phyloP scores from a whole-genome alignment of 2,113 vertebrate genomes.

The Megalops atlanticus region DNA sequence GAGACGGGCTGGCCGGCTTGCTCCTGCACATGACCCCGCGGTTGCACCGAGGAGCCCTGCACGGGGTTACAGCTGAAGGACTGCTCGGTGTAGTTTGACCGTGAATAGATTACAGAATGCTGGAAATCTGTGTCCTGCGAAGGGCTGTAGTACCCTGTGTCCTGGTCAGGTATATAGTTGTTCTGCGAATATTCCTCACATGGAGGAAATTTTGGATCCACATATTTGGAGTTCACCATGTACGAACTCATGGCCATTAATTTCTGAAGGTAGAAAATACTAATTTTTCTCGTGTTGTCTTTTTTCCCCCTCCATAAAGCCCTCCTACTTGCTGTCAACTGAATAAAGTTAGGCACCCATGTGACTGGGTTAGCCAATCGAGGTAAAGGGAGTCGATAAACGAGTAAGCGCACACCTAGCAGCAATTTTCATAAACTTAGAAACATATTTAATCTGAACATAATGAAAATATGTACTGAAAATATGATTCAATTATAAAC shows the following conservation, averaged over 20 bases:
- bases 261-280: constrained; percentile 99
- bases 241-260: constrained; percentile 99
- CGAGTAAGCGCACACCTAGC: constrained; percentile 89
- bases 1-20: constrained; percentile 73
- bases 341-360: constrained; percentile 99
- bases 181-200: constrained; percentile 98
- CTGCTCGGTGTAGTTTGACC: constrained; percentile 93
- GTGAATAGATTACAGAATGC: constrained; percentile 93
- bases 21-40: constrained; percentile 89
- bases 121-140: constrained; percentile 92
- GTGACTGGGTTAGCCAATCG: constrained; percentile 96
- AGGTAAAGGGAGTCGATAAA: constrained; percentile 82
- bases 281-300: constrained; percentile 99
- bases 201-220: constrained; percentile 99
- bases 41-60: constrained; percentile 82
- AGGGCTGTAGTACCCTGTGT: constrained; percentile 85
- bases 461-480: constrained; percentile 48
- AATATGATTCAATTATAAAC: not conserved
- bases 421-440: constrained; percentile 80
- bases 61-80: constrained; percentile 87
- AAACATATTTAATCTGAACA: constrained; percentile 69
- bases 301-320: constrained; percentile 98
- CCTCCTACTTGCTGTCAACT: constrained; percentile 99
- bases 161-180: constrained; percentile 94
- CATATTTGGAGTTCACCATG: constrained; percentile 99